Conservation (phyloP, 2,888 invertebrate genomes). For the Microchrysa polita region DNA sequence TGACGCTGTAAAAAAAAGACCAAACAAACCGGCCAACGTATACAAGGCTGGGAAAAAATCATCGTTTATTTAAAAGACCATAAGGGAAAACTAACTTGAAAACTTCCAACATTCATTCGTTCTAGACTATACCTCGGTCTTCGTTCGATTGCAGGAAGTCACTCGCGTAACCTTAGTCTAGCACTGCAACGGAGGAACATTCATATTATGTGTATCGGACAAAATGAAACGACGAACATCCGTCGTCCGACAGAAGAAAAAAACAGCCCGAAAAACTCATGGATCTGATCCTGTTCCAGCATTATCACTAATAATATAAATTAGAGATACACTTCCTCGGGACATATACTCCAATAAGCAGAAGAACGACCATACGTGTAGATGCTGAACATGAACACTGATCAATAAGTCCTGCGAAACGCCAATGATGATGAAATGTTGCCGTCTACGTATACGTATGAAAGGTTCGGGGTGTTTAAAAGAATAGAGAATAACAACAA, state of each 20-base stretch:
- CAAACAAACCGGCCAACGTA: not conserved
- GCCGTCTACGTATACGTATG: too few species aligned
- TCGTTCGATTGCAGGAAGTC: too few species aligned
- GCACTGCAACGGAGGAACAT: not conserved
- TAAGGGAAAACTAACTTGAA: slow-evolving; percentile 3
- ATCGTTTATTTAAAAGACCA: slow-evolving; percentile 8
- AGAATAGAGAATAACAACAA: too few species aligned
- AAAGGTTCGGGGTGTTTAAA: too few species aligned
- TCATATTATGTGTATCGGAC: too few species aligned
- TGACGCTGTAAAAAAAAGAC: not conserved
- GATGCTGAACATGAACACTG: too few species aligned
- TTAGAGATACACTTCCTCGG: not conserved
- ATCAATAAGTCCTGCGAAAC: too few species aligned
- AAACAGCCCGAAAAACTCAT: not conserved
- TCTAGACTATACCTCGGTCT: not conserved
- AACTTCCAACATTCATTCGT: slow-evolving; percentile 2
- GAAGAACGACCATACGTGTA: too few species aligned
- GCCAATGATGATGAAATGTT: too few species aligned
- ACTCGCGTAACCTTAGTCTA: too few species aligned
- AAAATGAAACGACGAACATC: not conserved
- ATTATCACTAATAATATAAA: slow-evolving; percentile 8
- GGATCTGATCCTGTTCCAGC: not conserved
- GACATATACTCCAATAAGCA: too few species aligned
- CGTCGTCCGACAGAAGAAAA: too few species aligned
- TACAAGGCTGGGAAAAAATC: not conserved